Conservation (phyloP, 2,113 vertebrate genomes). For the Apodemus speciosus region DNA sequence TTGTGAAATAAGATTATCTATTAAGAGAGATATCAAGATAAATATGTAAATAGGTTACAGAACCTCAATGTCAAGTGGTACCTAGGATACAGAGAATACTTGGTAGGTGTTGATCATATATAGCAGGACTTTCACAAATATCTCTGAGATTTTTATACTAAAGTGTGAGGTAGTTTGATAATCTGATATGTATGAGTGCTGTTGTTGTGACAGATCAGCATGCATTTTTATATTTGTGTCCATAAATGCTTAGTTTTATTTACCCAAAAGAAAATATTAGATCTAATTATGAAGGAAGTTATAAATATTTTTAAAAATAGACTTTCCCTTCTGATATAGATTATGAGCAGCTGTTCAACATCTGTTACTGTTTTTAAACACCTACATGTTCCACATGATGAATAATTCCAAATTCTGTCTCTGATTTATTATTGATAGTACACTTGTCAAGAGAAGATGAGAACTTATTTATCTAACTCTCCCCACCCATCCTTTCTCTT, state of each 20-base stretch:
- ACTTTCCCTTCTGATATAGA: conserved; percentile 2
- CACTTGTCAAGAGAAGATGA: background rate
- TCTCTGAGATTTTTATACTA: conserved; percentile 28
- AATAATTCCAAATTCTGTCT: conserved; percentile 32
- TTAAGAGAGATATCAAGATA: background rate
- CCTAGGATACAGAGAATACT: background rate
- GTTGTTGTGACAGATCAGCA: conserved; percentile 10
- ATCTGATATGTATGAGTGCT: background rate
- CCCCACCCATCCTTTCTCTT: background rate
- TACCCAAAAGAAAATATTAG: conserved; percentile 46
- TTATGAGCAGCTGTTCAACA: conserved; percentile 61
- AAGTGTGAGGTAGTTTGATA: conserved; percentile 49
- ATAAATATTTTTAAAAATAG: conserved; percentile 58
- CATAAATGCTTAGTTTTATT: conserved; percentile 58
- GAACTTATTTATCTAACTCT: background rate
- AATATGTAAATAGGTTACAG: background rate
- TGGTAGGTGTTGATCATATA: background rate
- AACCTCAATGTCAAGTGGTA: background rate
- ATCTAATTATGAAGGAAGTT: conserved; percentile 43
- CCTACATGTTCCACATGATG: conserved; percentile 10
- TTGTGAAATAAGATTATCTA: conserved; percentile 9
- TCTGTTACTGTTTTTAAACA: conserved; percentile 28
- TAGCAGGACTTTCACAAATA: background rate
- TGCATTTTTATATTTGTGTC: conserved; percentile 46
- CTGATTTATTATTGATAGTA: background rate